Evolutionary conservation across 1,140 invertebrate genomes (phyloP).

Genomic region (Amyelois transitella): DNA sequence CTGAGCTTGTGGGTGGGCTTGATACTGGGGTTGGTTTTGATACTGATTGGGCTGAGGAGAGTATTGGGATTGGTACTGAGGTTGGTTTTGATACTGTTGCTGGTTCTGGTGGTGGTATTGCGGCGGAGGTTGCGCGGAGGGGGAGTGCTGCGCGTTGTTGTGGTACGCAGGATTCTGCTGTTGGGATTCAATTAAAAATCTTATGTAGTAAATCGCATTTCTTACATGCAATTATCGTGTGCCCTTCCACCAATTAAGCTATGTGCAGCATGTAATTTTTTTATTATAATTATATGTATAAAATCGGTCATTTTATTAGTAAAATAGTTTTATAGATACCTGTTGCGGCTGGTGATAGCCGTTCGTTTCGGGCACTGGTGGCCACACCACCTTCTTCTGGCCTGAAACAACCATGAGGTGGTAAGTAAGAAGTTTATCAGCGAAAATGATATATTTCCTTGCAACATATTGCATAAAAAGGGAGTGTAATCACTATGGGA

Average conservation of each 20-base stretch:
- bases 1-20: conserved; percentile 31
- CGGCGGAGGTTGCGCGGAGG: conserved; percentile 42
- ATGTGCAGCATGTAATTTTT: conserved; percentile 41
- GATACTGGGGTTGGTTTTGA: conserved; percentile 14
- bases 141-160: conserved; percentile 70
- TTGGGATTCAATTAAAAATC: conserved; percentile 33
- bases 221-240: conserved; percentile 36
- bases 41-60: conserved; percentile 18
- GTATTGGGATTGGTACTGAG: conserved; percentile 38
- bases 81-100: conserved; percentile 18
- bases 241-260: conserved; percentile 29
- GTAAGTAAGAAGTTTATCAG: no score
- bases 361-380: conserved; percentile 83
- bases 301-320: background rate
- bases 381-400: conserved; percentile 88
- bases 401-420: conserved; percentile 80
- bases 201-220: conserved; percentile 17
- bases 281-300: conserved; percentile 21
- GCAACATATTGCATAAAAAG: no score
- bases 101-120: conserved; percentile 38
- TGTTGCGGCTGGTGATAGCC: conserved; percentile 72
- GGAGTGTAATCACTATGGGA: no score
- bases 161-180: conserved; percentile 62
- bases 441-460: no score
- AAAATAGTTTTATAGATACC: conserved; percentile 27